Evolutionary conservation across 2,797 vertebrate genomes (phyloP).

Genomic region (Lacerta bilineata): DNA sequence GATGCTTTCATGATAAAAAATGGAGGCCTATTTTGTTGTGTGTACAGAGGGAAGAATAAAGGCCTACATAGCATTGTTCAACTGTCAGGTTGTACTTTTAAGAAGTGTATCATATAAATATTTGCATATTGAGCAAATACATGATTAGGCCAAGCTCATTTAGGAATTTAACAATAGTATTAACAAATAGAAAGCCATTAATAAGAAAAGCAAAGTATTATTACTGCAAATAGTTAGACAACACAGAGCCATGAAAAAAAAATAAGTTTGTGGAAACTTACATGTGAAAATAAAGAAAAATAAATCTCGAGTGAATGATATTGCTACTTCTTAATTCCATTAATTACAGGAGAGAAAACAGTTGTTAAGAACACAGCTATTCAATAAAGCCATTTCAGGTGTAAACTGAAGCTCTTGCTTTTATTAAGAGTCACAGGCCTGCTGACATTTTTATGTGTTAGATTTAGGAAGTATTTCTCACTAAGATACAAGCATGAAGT

Average conservation of each 20-base stretch:
- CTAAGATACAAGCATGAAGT: constrained; percentile 75
- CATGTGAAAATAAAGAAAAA: constrained; percentile 51
- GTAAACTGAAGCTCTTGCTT: constrained; percentile 56
- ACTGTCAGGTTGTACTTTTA: neutral
- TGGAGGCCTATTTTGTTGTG: neutral
- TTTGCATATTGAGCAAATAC: constrained; percentile 3
- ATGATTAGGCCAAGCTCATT: neutral
- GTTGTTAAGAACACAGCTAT: constrained; percentile 54
- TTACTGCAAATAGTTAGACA: neutral
- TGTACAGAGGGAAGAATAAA: neutral
- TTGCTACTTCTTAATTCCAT: constrained; percentile 52
- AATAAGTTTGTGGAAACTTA: constrained; percentile 45
- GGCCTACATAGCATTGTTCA: neutral
- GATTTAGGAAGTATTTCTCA: constrained; percentile 87
- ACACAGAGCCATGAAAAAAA: constrained; percentile 37
- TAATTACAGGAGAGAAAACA: constrained; percentile 62
- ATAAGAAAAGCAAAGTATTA: constrained; percentile 32
- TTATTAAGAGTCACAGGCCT: constrained; percentile 69
- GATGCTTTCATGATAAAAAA: neutral
- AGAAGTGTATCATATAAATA: neutral
- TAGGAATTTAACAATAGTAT: neutral
- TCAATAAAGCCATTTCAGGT: constrained; percentile 62
- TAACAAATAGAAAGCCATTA: neutral
- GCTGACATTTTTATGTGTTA: constrained; percentile 82
- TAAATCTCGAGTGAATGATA: constrained; percentile 31